Evolutionary conservation across 2,113 vertebrate genomes (phyloP).

Genomic region (Equus przewalskii): DNA sequence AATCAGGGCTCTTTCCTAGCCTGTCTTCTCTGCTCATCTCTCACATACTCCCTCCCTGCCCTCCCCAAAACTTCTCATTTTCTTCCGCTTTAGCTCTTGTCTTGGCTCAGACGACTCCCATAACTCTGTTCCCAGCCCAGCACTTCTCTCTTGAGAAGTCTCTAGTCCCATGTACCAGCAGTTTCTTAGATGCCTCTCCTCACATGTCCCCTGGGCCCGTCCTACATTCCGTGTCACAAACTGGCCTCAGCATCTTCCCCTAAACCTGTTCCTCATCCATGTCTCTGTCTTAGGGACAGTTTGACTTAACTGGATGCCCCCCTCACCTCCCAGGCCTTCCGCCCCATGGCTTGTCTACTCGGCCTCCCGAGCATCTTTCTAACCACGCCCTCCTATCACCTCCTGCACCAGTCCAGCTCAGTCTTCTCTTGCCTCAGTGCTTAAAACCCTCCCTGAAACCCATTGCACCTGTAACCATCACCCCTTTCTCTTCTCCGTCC

Average conservation of each 20-base stretch:
- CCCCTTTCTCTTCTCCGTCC: background rate
- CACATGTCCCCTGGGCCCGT: background rate
- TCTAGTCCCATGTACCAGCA: background rate
- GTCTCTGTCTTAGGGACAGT: background rate
- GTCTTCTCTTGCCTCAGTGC: background rate
- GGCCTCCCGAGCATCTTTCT: background rate
- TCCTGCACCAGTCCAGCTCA: background rate
- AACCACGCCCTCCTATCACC: background rate
- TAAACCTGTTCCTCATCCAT: background rate
- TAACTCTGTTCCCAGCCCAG: background rate
- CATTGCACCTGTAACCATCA: background rate
- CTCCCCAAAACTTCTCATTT: background rate
- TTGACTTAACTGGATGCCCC: background rate
- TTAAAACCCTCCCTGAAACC: background rate
- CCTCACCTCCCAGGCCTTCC: background rate
- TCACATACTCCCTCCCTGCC: background rate
- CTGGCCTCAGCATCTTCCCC: background rate
- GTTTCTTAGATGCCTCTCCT: background rate
- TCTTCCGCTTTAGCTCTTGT: background rate
- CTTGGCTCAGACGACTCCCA: background rate
- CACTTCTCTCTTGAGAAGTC: background rate
- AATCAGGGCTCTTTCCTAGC: background rate
- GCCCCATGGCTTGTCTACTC: background rate
- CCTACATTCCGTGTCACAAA: background rate
- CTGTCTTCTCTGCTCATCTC: background rate